Conservation (phyloP, 2,113 vertebrate genomes). For the Ardeotis arabs region DNA sequence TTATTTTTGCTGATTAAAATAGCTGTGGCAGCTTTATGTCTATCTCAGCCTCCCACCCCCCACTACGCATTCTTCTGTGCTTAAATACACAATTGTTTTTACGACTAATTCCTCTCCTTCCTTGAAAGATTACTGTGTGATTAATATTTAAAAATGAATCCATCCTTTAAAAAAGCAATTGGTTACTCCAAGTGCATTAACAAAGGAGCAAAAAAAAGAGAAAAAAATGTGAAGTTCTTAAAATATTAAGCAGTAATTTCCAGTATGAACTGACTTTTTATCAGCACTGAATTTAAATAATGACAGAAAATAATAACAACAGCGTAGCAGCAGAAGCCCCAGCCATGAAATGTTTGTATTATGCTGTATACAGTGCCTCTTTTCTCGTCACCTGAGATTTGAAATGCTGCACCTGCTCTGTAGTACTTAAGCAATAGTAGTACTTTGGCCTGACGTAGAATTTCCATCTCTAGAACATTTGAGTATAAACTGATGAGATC, state of each 20-base stretch:
- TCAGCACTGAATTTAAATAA: constrained; percentile 10
- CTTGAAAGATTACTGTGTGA: background rate
- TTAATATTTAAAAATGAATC: background rate
- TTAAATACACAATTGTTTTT: constrained; percentile 38
- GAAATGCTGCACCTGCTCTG: background rate
- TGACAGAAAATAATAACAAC: background rate
- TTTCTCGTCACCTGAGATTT: constrained; percentile 2
- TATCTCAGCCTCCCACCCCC: background rate
- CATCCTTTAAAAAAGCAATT: background rate
- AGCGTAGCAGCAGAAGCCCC: background rate
- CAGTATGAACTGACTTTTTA: background rate
- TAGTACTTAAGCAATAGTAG: background rate
- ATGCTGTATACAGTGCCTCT: background rate
- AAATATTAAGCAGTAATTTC: constrained; percentile 12
- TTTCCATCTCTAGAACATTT: background rate
- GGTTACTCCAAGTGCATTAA: background rate
- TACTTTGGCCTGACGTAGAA: background rate
- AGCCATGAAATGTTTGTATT: background rate
- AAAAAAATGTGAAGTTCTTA: background rate
- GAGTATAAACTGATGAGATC: background rate
- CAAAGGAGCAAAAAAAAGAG: background rate
- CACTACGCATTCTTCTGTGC: background rate
- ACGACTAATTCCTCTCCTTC: constrained; percentile 13
- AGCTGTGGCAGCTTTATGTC: constrained; percentile 35
- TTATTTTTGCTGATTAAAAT: constrained; percentile 62